Conservation (phyloP, 2,888 invertebrate species). For the Synanthedon tipuliformis region DNA sequence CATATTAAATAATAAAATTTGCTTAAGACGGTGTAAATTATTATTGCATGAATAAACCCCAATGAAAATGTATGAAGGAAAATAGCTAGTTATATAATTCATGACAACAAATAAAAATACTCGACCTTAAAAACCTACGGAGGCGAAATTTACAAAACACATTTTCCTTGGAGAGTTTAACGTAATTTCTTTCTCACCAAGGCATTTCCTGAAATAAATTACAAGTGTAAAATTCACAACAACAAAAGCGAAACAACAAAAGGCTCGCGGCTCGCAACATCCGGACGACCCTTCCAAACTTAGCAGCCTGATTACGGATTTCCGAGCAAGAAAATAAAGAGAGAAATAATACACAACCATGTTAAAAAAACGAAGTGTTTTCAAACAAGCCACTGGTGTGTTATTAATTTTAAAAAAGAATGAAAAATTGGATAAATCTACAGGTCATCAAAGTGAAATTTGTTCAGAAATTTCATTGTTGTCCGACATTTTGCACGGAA, state of each 20-base stretch:
- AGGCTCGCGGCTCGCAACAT: slow-evolving; percentile 67
- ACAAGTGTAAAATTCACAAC: slow-evolving; percentile 71
- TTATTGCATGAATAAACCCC: not conserved
- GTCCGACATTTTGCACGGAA: slow-evolving; percentile 35
- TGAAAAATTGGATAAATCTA: slow-evolving; percentile 7
- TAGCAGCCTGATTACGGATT: slow-evolving; percentile 69
- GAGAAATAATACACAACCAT: slow-evolving; percentile 46
- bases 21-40: not conserved
- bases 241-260: slow-evolving; percentile 69
- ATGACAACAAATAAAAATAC: slow-evolving; percentile 23
- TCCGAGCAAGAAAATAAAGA: slow-evolving; percentile 61
- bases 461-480: slow-evolving; percentile 10
- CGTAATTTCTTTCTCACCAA: slow-evolving; percentile 66
- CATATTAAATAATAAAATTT: no score
- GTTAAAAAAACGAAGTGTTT: slow-evolving; percentile 35
- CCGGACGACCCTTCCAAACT: slow-evolving; percentile 69
- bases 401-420: slow-evolving; percentile 23
- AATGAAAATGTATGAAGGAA: not conserved
- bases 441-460: not conserved
- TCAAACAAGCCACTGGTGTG: slow-evolving; percentile 29
- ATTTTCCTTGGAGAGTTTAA: slow-evolving; percentile 65
- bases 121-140: slow-evolving; percentile 36
- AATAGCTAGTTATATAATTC: slow-evolving; percentile 1
- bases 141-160: slow-evolving; percentile 61
- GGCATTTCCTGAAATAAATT: slow-evolving; percentile 70